Conservation (phyloP, 2,797 vertebrate species). For the Trachurus trachurus region DNA sequence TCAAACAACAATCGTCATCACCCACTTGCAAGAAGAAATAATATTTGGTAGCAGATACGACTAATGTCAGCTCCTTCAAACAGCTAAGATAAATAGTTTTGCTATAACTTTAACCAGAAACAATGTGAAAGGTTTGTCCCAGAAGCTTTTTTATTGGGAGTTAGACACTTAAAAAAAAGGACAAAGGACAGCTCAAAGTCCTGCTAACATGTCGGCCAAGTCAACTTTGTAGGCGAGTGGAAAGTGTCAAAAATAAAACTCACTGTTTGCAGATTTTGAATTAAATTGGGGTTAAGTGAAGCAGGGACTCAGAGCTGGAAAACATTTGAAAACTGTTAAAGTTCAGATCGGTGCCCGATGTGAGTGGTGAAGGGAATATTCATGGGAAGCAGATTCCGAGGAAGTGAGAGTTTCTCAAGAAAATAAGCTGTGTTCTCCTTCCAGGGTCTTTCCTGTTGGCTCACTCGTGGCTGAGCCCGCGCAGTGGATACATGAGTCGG, state of each 20-base stretch:
- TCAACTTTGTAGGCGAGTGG: neutral
- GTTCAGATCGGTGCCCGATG: constrained; percentile 28
- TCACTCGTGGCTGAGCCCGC: constrained; percentile 87
- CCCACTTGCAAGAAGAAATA: too few relatives aligned
- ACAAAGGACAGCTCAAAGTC: neutral
- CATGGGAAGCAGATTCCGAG: constrained; percentile 21
- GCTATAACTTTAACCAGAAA: neutral
- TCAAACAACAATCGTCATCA: too few relatives aligned
- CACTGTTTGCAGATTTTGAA: neutral
- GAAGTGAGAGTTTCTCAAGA: constrained; percentile 34
- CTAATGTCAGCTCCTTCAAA: too few relatives aligned
- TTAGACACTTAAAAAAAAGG: neutral
- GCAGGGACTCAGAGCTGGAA: neutral
- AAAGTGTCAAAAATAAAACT: neutral
- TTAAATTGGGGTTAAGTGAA: neutral
- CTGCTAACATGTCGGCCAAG: neutral
- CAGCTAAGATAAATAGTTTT: neutral
- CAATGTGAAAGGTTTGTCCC: neutral
- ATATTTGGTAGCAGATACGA: too few relatives aligned
- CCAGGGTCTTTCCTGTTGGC: constrained; percentile 93
- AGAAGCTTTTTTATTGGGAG: neutral
- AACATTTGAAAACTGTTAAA: constrained; percentile 1
- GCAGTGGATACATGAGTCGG: constrained; percentile 89
- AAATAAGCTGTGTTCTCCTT: constrained; percentile 35
- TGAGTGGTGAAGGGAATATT: constrained; percentile 15